Evolutionary conservation across 2,797 vertebrate genomes (phyloP), one percentile per base, ranked within the genome.

Genomic region (Acipenser oxyrinchus): DNA sequence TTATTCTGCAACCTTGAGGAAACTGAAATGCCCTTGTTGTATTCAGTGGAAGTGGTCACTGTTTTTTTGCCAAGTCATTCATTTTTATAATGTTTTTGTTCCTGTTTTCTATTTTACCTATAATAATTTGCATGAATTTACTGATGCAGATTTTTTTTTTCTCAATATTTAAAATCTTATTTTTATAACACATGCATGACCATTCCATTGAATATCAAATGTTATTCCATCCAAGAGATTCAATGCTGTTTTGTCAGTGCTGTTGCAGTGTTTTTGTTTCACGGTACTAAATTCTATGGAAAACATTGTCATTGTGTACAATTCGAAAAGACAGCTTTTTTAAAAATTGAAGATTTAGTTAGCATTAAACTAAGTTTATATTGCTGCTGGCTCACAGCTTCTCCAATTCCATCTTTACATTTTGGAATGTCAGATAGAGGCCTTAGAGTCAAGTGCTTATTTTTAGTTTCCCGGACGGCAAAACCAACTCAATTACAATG

Each of bases 1-100:
- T 63, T 85, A 82, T 88, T 84, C 91, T 91, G 88, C 92, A 93
- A 88, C 90, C 89, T 93, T 91, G 84, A 72, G 84, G 89, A 83
- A 82, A 87, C 85, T 86, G 82, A 77, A 88, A 84, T 76, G 75
- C 84, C 80, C 75, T 74, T 69, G 71, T 79, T 88, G 81, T 87
- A 77, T 86, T 91, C 84, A 87, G 84, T 82, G 86, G 83, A 90
- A 87, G 73, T 83, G 84, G 84, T 91, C 83, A 87, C 84, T 85
- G 77, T 87, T 86, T 89, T 18, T 79, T 89, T 84, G 78, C 84
- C 83, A 77, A 86, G 37, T 70, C 72, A 60, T 90, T 89, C 83
- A 76, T 77, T 67, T 79, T 90, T 90, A 37, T 37, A 84, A 87
- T 76, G 4, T 37, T 37, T 88, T 88, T 78, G 66, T 87, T 86